Conservation (phyloP, 1,140 invertebrate species). For the Zaprionus taronus region DNA sequence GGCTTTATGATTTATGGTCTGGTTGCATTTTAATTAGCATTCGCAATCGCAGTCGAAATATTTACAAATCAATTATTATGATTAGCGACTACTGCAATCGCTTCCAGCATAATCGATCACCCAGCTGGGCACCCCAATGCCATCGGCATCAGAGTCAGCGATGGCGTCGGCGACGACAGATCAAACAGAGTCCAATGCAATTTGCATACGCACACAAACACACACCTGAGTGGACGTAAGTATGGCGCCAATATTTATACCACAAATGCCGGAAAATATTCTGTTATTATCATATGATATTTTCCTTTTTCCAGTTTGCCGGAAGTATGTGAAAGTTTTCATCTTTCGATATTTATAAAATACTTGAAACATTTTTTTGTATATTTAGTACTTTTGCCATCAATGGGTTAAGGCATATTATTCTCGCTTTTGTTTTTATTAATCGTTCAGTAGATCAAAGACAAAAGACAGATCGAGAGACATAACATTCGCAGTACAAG, state of each 20-base stretch:
- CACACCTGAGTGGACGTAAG: background rate
- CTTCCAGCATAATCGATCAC: slow-evolving; percentile 80
- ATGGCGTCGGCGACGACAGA: slow-evolving; percentile 41
- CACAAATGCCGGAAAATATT: slow-evolving; percentile 13
- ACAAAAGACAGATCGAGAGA: slow-evolving; percentile 57
- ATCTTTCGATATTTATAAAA: background rate
- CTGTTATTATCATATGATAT: background rate
- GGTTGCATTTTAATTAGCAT: slow-evolving; percentile 63
- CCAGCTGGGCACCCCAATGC: slow-evolving; percentile 52
- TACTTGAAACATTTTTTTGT: background rate
- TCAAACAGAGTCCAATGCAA: slow-evolving; percentile 35
- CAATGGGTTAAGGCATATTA: slow-evolving; percentile 37
- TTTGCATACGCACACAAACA: slow-evolving; percentile 31
- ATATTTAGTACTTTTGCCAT: background rate
- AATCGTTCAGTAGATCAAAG: slow-evolving; percentile 44
- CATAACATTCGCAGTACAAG: slow-evolving; percentile 56
- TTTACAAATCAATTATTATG: slow-evolving; percentile 80
- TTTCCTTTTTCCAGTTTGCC: slow-evolving; percentile 6
- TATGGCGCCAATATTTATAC: slow-evolving; percentile 6
- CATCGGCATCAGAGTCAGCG: slow-evolving; percentile 14
- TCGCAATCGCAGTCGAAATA: slow-evolving; percentile 72
- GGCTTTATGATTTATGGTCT: slow-evolving; percentile 57
- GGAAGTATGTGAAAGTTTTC: background rate
- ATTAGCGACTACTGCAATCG: slow-evolving; percentile 60
- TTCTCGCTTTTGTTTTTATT: slow-evolving; percentile 33